Base-by-base conservation (phyloP, 2,888 invertebrate genomes). In the Anodontia alba region DNA sequence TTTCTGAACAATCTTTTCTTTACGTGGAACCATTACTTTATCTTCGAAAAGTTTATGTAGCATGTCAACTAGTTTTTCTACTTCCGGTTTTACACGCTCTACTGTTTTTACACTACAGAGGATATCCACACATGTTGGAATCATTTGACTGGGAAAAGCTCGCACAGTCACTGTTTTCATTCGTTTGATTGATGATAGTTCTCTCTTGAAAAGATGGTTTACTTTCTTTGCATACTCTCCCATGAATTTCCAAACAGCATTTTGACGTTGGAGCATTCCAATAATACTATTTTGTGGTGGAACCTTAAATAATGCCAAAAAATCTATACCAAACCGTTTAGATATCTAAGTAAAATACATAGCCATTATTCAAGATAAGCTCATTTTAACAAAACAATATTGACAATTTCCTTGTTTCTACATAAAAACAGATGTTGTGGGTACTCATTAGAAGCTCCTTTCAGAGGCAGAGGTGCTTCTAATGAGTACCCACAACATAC, bases 201-300 rank as follows among this genome's bases (percentile, higher is more conserved):
- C 85, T n/a, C 46, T 71, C 1, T 67, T 66, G 67, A 85, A 83
- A 26, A 85, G 71, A 46, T 83, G 85, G 0, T 67, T 38, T n/a
- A 83, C 78, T 78, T 85, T 85, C 66, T 77, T 85, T 12, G 85
- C 85, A 66, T 85, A 85, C 8, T 62, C 76, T 29, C 85, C 85
- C 0, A 72, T 42, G 43, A 85, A 85, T 67, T 74, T 80, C 85
- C 85, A 85, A 8, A 85, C 80, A 10, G 79, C 82, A 43, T 85
- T 85, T 23, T 80, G 77, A 3, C 85, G 80, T 26, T 85, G 82
- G 15, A 85, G 57, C 33, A 74, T 70, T 31, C 85, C 82, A 26
- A 79, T n/a, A 7, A 85, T 80, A 12, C 80, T 79, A 72, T 82
- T 73, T 70, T 76, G 51, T 23, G 80, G 80, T 0, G 49, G 76